Conservation (phyloP, 2,797 vertebrate genomes). For the Alectoris magna region DNA sequence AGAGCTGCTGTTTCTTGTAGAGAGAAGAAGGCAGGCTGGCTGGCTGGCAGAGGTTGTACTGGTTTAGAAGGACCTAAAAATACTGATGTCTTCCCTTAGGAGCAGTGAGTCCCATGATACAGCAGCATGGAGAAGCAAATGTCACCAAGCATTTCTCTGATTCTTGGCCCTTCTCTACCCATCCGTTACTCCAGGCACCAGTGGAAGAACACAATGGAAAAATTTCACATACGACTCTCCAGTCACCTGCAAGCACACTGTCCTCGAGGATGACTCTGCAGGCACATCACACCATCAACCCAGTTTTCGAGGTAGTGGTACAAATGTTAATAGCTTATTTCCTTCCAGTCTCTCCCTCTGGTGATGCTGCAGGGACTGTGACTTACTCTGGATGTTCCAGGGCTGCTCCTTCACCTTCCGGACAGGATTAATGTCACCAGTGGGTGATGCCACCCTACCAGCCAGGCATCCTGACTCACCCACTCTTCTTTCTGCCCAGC, state of each 20-base stretch:
- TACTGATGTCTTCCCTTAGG: neutral
- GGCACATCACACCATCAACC: neutral
- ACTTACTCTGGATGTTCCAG: neutral
- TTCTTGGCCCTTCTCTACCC: neutral
- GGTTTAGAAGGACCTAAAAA: conserved; percentile 12
- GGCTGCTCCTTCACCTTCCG: neutral
- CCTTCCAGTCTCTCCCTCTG: neutral
- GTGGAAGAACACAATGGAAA: neutral
- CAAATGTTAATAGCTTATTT: neutral
- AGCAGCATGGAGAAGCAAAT: neutral
- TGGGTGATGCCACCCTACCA: neutral
- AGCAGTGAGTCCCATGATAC: neutral
- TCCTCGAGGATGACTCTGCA: neutral
- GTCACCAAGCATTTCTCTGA: neutral
- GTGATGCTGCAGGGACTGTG: neutral
- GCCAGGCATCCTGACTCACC: neutral
- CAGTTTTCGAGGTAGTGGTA: neutral
- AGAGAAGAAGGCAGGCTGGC: neutral
- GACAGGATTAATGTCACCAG: neutral
- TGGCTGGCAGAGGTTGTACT: neutral
- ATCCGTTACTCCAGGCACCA: neutral
- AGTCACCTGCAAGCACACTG: rapidly evolving
- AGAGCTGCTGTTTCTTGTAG: neutral
- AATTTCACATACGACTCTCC: neutral
- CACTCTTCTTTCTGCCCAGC: neutral